Evolutionary conservation across 2,888 invertebrate genomes (phyloP), one percentile per base, ranked within the genome.

Genomic region (Chaetoderma sp.): DNA sequence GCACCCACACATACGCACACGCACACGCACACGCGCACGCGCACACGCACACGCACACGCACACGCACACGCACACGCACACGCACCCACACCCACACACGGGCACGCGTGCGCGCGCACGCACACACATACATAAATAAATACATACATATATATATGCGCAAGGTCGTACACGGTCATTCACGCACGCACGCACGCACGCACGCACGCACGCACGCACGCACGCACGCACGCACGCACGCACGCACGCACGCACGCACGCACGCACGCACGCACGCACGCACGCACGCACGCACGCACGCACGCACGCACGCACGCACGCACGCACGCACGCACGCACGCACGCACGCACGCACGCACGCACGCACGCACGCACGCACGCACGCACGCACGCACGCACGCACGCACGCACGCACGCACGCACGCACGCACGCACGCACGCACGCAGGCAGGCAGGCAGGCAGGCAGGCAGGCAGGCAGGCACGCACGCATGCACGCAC

Each of bases 141-240:
- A n/a, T n/a, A n/a, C n/a, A n/a, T n/a, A n/a, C n/a, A n/a, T n/a
- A 54, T 32, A 54, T 32, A 54, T 32, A 54, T 32, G 28, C 25
- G 28, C 25, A 54, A n/a, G 28, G n/a, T n/a, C n/a, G n/a, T n/a
- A n/a, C n/a, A n/a, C n/a, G n/a, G n/a, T n/a, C n/a, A n/a, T n/a
- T n/a, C n/a, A n/a, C n/a, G n/a, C n/a, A n/a, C n/a, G n/a, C n/a
- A n/a, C n/a, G n/a, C n/a, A n/a, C n/a, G n/a, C n/a, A 54, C 25
- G 25, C 25, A 32, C 18, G 28, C 28, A 25, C 25, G 28, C n/a
- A 32, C 25, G 28, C 25, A 54, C 25, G 28, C 25, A 25, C 25
- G 28, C 25, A 54, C n/a, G 25, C 25, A 54, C 25, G 28, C 25
- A 54, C 25, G 28, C 25, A 25, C 25, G 18, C 25, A 23, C 25